A percentile compares a stretch with the other conserved stretches of the same genome.
These are phyloP conservation scores for Eufriesea mexicana DNA, from an alignment of 1,140 invertebrate genomes.

Conservation along the genomic window DNA sequence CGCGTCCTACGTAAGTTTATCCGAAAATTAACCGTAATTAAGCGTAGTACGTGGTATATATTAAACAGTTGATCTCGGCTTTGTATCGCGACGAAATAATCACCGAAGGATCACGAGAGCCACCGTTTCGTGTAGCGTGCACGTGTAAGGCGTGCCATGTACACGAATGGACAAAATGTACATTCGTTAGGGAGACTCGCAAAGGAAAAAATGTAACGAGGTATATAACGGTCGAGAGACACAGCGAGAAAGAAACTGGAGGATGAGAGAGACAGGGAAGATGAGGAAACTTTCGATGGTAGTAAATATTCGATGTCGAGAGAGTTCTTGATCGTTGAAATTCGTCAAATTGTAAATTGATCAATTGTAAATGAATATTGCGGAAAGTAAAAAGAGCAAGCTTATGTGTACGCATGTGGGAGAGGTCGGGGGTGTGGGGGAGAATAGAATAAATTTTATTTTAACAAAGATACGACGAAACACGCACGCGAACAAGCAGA, in stretches of 20 bases:
- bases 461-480: background rate
- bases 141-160: too few species aligned
- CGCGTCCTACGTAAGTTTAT: background rate
- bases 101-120: background rate
- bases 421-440: too few species aligned
- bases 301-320: too few species aligned
- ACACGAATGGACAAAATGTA: too few species aligned
- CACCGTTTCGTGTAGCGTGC: too few species aligned
- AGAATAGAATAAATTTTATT: background rate
- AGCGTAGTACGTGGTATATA: background rate
- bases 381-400: background rate
- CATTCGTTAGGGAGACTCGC: too few species aligned
- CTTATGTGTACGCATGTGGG: too few species aligned
- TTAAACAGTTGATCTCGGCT: background rate
- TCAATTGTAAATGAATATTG: background rate
- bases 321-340: background rate
- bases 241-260: too few species aligned
- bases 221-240: too few species aligned
- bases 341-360: background rate
- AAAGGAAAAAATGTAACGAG: too few species aligned
- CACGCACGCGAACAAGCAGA: background rate
- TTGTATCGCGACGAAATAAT: background rate
- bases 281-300: too few species aligned
- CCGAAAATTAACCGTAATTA: background rate
- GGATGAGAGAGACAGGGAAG: too few species aligned